These are phyloP conservation scores for Anagyrus pseudococci DNA, from an alignment of 2,888 invertebrate species.

Conservation along the genomic window DNA sequence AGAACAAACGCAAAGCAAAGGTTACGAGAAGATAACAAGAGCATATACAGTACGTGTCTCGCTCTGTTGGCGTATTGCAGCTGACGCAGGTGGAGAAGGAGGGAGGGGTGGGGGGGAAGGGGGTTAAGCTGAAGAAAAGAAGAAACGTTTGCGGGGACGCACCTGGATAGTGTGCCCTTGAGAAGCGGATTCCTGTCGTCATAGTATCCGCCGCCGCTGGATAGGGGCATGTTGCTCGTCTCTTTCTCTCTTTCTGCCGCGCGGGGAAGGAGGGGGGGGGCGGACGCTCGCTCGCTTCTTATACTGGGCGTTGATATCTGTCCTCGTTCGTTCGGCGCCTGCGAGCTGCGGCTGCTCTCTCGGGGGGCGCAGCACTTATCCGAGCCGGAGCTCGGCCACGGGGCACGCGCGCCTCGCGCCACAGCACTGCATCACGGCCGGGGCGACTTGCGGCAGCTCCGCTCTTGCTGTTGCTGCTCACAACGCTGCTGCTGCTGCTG, in stretches of 20 bases:
- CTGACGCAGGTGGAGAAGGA: background rate
- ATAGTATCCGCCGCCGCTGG: constrained; percentile 64
- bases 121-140: too few species aligned
- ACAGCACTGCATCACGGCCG: constrained; percentile 27
- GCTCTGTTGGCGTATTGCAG: too few species aligned
- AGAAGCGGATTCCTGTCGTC: constrained; percentile 67
- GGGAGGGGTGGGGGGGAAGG: too few species aligned
- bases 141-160: constrained; percentile 41
- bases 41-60: too few species aligned
- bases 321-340: background rate
- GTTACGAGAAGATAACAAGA: too few species aligned
- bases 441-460: background rate
- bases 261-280: background rate
- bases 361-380: background rate
- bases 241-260: background rate
- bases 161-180: constrained; percentile 69
- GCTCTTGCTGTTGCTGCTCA: background rate
- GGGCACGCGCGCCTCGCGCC: constrained; percentile 22
- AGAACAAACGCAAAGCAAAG: background rate
- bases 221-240: constrained; percentile 50
- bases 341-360: background rate
- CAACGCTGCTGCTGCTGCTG: background rate
- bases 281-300: too few species aligned
- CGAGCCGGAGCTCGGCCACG: constrained; percentile 13
- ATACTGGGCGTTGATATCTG: background rate